Conservation (phyloP, 2,888 invertebrate genomes). For the Synanthedon formicaeformis region DNA sequence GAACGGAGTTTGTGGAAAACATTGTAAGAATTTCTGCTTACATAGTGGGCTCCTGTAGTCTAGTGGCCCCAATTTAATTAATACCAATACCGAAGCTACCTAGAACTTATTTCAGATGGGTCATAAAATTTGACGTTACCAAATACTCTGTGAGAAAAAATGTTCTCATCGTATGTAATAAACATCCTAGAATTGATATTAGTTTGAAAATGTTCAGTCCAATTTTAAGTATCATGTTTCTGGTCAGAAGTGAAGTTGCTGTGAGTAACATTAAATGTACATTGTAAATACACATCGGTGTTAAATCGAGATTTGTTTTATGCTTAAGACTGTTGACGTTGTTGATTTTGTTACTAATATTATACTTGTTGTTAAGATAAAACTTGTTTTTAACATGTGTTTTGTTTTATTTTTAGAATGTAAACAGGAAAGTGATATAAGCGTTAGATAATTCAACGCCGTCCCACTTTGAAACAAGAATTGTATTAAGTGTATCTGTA, state of each 20-base stretch:
- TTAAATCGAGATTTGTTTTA: slow-evolving; percentile 11
- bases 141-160: too few species aligned
- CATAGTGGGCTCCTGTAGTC: too few species aligned
- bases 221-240: too few species aligned
- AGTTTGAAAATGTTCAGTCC: too few species aligned
- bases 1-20: too few species aligned
- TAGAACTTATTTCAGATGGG: too few species aligned
- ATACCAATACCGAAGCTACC: too few species aligned
- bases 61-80: too few species aligned
- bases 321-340: slow-evolving; percentile 18
- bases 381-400: slow-evolving; percentile 11
- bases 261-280: background rate
- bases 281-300: slow-evolving; percentile 9
- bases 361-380: slow-evolving; percentile 22
- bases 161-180: too few species aligned
- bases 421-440: background rate
- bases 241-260: background rate
- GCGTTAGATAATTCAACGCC: background rate
- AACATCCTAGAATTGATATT: too few species aligned
- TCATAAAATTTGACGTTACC: too few species aligned
- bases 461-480: slow-evolving; percentile 4
- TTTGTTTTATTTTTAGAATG: slow-evolving; percentile 9
- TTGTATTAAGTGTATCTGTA: slow-evolving; percentile 1
- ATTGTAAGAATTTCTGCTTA: too few species aligned
- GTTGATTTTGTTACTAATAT: slow-evolving; percentile 22